These are phyloP conservation scores for Chrysaora quinquecirrha DNA, from an alignment of 30 jellyfish, hydroid and myxozoan genomes.

Conservation along the genomic window DNA sequence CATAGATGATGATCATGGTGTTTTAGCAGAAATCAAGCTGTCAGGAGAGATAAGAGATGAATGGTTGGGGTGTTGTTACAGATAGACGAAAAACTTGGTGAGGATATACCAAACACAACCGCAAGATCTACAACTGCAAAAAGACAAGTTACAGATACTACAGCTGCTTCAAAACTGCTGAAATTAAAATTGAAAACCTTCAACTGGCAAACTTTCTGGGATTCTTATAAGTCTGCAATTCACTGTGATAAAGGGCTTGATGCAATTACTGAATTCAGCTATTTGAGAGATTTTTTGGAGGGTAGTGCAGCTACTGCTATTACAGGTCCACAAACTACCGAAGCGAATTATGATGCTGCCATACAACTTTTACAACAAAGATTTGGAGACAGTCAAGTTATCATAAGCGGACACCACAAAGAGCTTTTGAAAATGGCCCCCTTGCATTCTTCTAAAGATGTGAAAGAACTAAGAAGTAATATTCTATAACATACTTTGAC, in stretches of 20 bases:
- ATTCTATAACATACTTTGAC: too few relatives aligned
- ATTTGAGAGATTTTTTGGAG: conserved; percentile 3
- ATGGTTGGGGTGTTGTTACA: conserved; percentile 1
- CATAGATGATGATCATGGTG: conserved; percentile 6
- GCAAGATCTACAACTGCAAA: not conserved
- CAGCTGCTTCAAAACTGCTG: conserved; percentile 17
- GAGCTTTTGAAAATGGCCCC: not conserved
- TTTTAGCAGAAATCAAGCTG: not conserved
- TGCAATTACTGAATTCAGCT: conserved; percentile 16
- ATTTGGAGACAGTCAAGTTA: conserved; percentile 34
- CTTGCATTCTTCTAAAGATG: not conserved
- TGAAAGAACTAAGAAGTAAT: not conserved
- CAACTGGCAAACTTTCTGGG: conserved; percentile 42
- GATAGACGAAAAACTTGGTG: not conserved
- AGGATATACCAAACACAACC: not conserved
- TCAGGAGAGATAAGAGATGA: conserved; percentile 12
- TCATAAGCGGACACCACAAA: conserved; percentile 1
- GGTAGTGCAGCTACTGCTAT: conserved; percentile 20
- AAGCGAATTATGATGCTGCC: conserved; percentile 39
- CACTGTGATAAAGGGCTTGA: conserved; percentile 13
- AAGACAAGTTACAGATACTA: not conserved
- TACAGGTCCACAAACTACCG: conserved; percentile 7
- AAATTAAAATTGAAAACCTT: conserved; percentile 14
- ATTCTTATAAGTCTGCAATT: conserved; percentile 7
- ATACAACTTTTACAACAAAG: conserved; percentile 20